These are phyloP conservation scores for Lumbricus terrestris DNA, from an alignment of 2,888 invertebrate genomes.

Conservation along the genomic window DNA sequence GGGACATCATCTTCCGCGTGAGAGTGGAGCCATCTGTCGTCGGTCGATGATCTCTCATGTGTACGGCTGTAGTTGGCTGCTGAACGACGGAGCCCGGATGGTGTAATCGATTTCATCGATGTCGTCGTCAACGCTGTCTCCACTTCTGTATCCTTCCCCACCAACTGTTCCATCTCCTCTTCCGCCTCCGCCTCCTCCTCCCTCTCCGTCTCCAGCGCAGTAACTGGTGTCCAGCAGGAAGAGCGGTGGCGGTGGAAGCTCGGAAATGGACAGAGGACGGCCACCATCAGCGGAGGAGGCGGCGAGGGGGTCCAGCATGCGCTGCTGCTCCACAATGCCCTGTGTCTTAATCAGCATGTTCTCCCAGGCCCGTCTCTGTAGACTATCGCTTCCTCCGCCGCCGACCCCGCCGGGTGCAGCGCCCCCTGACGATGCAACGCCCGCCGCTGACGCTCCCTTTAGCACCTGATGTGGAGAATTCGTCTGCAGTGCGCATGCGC, in stretches of 20 bases:
- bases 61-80: background rate
- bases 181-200: background rate
- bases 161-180: background rate
- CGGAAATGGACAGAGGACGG: slow-evolving; percentile 28
- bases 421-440: too few species aligned
- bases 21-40: background rate
- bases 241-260: slow-evolving; percentile 35
- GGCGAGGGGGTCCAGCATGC: background rate
- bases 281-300: background rate
- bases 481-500: background rate
- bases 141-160: slow-evolving; percentile 37
- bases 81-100: slow-evolving; percentile 11
- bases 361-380: slow-evolving; percentile 36
- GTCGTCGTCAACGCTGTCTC: slow-evolving; percentile 34
- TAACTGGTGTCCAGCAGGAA: slow-evolving; percentile 34
- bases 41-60: too few species aligned
- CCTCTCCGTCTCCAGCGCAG: slow-evolving; percentile 32
- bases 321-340: background rate
- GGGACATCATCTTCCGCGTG: background rate
- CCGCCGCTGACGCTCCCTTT: background rate
- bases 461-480: background rate
- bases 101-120: slow-evolving; percentile 19
- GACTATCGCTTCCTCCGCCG: slow-evolving; percentile 15
- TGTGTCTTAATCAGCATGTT: slow-evolving; percentile 28
- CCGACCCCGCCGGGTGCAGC: background rate